Evolutionary conservation across 2,888 invertebrate species (phyloP), one percentile per base, ranked within the genome.

Genomic region (Leucophora obtusa): DNA sequence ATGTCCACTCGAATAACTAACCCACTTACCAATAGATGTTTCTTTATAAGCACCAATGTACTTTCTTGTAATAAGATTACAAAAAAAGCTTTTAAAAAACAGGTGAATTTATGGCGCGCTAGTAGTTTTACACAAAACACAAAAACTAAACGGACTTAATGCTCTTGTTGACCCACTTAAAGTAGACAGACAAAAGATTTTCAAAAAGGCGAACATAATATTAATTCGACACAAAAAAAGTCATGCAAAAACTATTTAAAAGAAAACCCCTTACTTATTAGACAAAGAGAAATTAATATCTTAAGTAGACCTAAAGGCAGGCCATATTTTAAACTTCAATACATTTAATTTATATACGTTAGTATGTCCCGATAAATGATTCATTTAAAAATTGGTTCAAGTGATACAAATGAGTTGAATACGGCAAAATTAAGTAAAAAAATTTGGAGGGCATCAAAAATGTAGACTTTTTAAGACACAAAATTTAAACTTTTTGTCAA

Each of bases 201-300:
- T n/a, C 6, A 59, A 38, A 60, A 35, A 56, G 10, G 33, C 28
- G 24, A 11, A 17, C 2, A 35, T 47, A 47, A 5, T 47, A n/a
- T 15, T 74, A 21, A 54, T 35, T 69, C 17, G 10, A 35, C 47
- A 75, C 7, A 56, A 24, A 18, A 28, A 28, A 56, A 56, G 7
- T 24, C 9, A 28, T n/a, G 28, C 56, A 56, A 56, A 15, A 15
- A 28, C 6, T 28, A 28, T 28, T 6, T 28, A 51, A 28, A n/a
- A 28, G n/a, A 11, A n/a, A 28, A 54, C 21, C 28, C 24, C 28
- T 11, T 15, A 15, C 9, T 9, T n/a, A 28, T 6, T 28, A 28
- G 58, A 71, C 47, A 77, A 66, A 54, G 54, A 71, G 54, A 71
- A 78, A 77, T 66, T 65, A 71, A 77, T 77, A 77, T 60, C 71